These are phyloP conservation scores for Drosophila chauvacae DNA, from an alignment of 1,140 invertebrate species.

Conservation along the genomic window DNA sequence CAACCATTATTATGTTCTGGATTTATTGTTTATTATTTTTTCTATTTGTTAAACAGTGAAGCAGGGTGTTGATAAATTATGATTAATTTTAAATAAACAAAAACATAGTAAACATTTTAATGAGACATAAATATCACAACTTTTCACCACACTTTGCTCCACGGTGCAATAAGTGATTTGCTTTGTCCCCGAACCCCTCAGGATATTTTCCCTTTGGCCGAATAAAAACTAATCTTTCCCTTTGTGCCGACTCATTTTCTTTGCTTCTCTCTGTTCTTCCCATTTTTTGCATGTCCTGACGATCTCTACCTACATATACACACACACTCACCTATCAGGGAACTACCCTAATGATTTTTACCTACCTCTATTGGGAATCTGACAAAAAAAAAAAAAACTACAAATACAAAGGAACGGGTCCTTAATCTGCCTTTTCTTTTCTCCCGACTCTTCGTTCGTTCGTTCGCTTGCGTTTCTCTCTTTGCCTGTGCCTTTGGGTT, in stretches of 20 bases:
- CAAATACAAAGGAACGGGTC: slow-evolving; percentile 76
- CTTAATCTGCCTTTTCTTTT: slow-evolving; percentile 74
- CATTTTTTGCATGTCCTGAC: slow-evolving; percentile 47
- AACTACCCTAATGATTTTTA: slow-evolving; percentile 52
- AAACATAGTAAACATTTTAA: background rate
- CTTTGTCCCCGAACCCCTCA: slow-evolving; percentile 7
- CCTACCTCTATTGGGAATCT: slow-evolving; percentile 32
- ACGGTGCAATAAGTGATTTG: slow-evolving; percentile 39
- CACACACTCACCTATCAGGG: slow-evolving; percentile 20
- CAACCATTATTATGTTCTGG: background rate
- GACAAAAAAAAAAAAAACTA: slow-evolving; percentile 14
- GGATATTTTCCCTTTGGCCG: slow-evolving; percentile 11
- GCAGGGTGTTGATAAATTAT: background rate
- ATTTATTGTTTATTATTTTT: background rate
- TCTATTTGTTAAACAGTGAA: background rate
- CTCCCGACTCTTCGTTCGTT: slow-evolving; percentile 27
- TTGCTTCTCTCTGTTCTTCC: slow-evolving; percentile 21
- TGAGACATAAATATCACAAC: background rate
- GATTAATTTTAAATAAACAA: background rate
- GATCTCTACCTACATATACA: slow-evolving; percentile 30
- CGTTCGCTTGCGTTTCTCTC: slow-evolving; percentile 34
- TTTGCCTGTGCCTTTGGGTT: slow-evolving; percentile 23
- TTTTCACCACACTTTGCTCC: slow-evolving; percentile 7
- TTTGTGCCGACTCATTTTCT: slow-evolving; percentile 31
- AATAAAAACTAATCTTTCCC: slow-evolving; percentile 35